phyloP scores from a whole-genome alignment of 2,797 vertebrate genomes.

The Corythornis leucogaster region DNA sequence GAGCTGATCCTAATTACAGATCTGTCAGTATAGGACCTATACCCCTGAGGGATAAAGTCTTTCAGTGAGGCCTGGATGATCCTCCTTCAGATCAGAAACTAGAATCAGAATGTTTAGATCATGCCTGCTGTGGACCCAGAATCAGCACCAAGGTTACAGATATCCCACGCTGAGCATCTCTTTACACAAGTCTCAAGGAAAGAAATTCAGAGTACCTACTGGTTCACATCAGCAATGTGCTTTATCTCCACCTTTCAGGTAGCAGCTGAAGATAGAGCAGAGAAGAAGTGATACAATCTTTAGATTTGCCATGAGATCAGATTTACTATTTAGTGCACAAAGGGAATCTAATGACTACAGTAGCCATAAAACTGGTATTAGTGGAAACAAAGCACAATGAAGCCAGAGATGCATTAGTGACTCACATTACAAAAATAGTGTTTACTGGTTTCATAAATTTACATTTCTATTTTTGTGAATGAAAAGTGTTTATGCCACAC shows the following conservation, averaged over 20 bases:
- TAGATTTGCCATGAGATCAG: not conserved
- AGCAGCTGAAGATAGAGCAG: not conserved
- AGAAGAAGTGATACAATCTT: not conserved
- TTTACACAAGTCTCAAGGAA: too few species aligned
- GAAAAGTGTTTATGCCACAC: constrained; percentile 68
- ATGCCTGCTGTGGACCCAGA: not conserved
- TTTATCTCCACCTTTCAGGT: not conserved
- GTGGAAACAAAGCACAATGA: constrained; percentile 47
- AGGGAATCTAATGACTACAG: not conserved
- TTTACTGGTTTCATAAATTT: constrained; percentile 71
- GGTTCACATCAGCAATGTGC: not conserved
- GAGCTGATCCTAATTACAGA: not conserved
- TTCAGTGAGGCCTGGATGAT: not conserved
- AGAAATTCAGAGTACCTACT: not conserved
- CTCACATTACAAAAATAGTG: constrained; percentile 77
- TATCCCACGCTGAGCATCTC: not conserved
- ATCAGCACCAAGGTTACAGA: not conserved
- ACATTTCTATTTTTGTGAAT: constrained; percentile 63
- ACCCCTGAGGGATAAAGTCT: not conserved
- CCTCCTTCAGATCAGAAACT: not conserved
- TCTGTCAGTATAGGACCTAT: not conserved
- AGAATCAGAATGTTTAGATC: not conserved
- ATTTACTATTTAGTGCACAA: not conserved
- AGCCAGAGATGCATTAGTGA: constrained; percentile 42
- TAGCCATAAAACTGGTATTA: not conserved